A percentile compares a stretch with the other conserved stretches of the same genome.
Evolutionary conservation across 2,797 vertebrate genomes (phyloP).

Genomic region (Falco peregrinus): DNA sequence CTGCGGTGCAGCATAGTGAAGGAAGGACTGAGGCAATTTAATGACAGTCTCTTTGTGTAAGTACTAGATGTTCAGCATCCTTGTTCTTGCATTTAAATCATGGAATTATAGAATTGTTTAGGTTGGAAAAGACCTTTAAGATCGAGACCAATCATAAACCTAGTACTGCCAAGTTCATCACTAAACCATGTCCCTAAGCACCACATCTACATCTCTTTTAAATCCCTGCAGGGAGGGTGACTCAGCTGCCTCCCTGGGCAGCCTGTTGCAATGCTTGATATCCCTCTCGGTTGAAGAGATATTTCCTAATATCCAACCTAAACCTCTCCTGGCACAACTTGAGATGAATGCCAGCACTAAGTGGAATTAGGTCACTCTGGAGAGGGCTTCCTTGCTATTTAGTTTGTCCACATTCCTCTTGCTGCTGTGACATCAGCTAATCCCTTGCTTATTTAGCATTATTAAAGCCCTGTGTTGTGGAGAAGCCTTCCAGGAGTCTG

Average conservation of each 20-base stretch:
- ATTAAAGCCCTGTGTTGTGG: neutral
- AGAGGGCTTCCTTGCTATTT: neutral
- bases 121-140: neutral
- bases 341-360: neutral
- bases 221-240: too few relatives aligned
- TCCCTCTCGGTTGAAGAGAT: too few relatives aligned
- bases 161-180: too few relatives aligned
- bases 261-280: neutral
- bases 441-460: neutral
- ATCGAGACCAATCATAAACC: too few relatives aligned
- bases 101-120: neutral
- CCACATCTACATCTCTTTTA: too few relatives aligned
- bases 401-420: neutral
- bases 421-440: accelerated
- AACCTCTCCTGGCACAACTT: neutral
- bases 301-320: neutral
- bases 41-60: neutral
- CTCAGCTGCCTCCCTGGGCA: too few relatives aligned
- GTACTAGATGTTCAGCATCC: neutral
- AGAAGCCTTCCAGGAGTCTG: neutral
- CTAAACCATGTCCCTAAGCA: too few relatives aligned
- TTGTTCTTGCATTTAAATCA: neutral
- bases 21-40: neutral
- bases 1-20: neutral
- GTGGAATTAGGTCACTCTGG: neutral